A percentile compares a stretch with the other conserved stretches of the same genome.
These are phyloP conservation scores for Pristionchus maxplancki DNA, from an alignment of 2,888 invertebrate genomes.

Conservation along the genomic window DNA sequence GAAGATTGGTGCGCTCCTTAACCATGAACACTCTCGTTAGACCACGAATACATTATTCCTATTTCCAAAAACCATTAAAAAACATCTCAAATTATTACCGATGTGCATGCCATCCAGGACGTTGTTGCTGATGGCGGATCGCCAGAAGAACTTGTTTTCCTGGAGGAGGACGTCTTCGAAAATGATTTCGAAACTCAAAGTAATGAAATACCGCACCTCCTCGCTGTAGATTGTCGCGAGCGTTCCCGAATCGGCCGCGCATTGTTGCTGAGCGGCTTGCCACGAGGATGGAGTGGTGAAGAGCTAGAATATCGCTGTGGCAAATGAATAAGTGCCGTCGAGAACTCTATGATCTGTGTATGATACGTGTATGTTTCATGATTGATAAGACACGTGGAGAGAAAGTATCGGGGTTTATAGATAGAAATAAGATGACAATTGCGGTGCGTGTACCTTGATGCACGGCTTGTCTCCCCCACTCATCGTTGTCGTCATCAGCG, in stretches of 20 bases:
- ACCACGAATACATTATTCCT: no score
- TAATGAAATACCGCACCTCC: background rate
- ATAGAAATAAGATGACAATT: no score
- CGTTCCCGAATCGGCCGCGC: background rate
- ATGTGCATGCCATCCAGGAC: background rate
- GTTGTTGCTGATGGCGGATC: background rate
- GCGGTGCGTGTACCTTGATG: background rate
- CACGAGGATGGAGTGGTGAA: background rate
- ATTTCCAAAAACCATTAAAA: no score
- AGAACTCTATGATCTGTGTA: no score
- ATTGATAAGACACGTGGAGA: no score
- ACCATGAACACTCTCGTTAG: no score
- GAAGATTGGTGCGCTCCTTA: background rate
- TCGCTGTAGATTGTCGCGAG: background rate
- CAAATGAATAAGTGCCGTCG: background rate
- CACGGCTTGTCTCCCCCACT: background rate
- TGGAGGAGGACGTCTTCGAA: background rate
- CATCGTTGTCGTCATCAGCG: background rate
- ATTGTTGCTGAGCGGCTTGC: background rate
- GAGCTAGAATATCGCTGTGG: background rate
- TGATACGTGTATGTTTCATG: no score
- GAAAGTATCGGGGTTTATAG: no score
- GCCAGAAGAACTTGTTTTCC: background rate
- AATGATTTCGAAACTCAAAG: background rate
- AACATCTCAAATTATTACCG: background rate